Percentiles rank a stretch among this genome's conserved stretches.
phyloP scores from a whole-genome alignment of 2,113 vertebrate species.

The Hydrolagus affinis region DNA sequence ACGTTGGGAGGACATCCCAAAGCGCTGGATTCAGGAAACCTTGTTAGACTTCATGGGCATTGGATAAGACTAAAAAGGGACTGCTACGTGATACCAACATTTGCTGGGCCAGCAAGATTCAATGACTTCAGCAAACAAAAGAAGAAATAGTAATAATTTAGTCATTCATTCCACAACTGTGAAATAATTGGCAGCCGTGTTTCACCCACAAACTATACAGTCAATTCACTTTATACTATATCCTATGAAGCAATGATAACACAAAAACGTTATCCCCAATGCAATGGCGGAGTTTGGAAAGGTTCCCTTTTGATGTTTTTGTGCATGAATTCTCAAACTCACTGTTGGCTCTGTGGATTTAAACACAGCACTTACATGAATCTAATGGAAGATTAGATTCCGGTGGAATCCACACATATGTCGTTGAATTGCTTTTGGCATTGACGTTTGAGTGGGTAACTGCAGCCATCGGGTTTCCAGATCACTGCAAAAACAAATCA shows the following conservation, averaged over 20 bases:
- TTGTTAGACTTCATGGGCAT: too few species aligned
- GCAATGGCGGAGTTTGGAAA: neutral
- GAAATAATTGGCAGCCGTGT: too few species aligned
- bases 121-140: too few species aligned
- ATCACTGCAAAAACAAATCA: constrained; percentile 38
- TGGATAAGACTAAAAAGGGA: too few species aligned
- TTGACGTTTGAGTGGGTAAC: constrained; percentile 44
- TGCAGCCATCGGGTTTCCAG: constrained; percentile 38
- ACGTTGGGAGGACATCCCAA: too few species aligned
- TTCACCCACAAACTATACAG: too few species aligned
- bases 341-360: neutral
- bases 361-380: constrained; percentile 39
- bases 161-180: too few species aligned
- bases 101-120: too few species aligned
- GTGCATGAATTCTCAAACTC: constrained; percentile 20
- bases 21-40: too few species aligned
- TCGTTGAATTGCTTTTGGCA: constrained; percentile 37
- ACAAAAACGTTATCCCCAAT: neutral
- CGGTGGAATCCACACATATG: constrained; percentile 42
- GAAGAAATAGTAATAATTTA: too few species aligned
- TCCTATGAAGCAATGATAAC: neutral
- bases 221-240: too few species aligned
- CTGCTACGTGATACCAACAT: too few species aligned
- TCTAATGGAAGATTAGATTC: constrained; percentile 13
- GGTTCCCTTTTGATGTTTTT: neutral